Percentiles rank a stretch among this genome's conserved stretches.
Evolutionary conservation across 2,113 vertebrate species (phyloP).

Genomic region (Heptranchias perlo): DNA sequence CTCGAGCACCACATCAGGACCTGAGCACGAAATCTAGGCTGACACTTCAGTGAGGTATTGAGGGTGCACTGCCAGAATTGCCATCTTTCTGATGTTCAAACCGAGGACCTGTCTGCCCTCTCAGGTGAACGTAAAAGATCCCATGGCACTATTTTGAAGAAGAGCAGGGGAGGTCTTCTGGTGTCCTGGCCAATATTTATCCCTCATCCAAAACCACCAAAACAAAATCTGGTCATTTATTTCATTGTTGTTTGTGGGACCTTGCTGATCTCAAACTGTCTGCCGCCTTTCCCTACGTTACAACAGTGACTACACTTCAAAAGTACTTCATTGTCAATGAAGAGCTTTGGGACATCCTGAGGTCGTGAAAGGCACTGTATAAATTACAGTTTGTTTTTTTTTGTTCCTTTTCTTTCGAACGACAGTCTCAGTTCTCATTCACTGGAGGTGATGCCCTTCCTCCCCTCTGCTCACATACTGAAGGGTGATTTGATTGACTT

Average conservation of each 20-base stretch:
- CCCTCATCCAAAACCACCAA: not conserved
- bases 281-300: not conserved
- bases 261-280: not conserved
- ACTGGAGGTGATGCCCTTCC: not conserved
- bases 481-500: not conserved
- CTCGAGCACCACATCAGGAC: not conserved
- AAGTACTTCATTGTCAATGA: not conserved
- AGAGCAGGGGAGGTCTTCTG: not conserved
- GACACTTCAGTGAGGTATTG: not conserved
- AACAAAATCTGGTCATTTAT: no score
- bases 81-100: not conserved
- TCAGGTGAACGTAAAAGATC: no score
- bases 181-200: not conserved
- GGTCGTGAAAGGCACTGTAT: not conserved
- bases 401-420: not conserved
- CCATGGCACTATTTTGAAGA: no score
- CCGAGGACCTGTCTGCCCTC: not conserved
- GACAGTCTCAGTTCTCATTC: not conserved
- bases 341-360: not conserved
- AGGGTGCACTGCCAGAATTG: not conserved
- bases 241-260: no score
- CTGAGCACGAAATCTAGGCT: not conserved
- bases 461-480: not conserved
- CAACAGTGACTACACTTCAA: not conserved
- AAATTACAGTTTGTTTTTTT: not conserved